Evolutionary conservation across 1,140 invertebrate species (phyloP).

Genomic region (Acarapis woodi): DNA sequence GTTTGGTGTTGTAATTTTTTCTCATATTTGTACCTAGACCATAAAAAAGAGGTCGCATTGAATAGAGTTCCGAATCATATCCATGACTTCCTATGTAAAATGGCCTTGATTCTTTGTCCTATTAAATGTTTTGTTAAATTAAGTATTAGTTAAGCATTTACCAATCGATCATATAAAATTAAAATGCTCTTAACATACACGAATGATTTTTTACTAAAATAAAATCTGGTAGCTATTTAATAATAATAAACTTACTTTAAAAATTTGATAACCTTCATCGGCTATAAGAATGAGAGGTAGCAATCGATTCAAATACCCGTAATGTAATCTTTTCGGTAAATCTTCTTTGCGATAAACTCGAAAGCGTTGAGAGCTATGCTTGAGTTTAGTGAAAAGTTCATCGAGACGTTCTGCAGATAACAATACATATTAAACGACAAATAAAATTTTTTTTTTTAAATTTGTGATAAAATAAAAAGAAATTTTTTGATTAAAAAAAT

Average conservation of each 20-base stretch:
- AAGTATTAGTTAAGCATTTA: too few species aligned
- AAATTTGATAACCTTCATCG: slow-evolving; percentile 9
- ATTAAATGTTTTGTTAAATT: neutral
- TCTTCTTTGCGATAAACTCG: slow-evolving; percentile 16
- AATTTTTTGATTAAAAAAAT: too few species aligned
- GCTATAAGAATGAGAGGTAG: slow-evolving; percentile 7
- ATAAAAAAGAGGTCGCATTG: slow-evolving; percentile 21
- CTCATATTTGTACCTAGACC: slow-evolving; percentile 21
- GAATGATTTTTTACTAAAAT: too few species aligned
- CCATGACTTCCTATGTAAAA: slow-evolving; percentile 15
- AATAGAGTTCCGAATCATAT: slow-evolving; percentile 15
- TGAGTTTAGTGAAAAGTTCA: slow-evolving; percentile 1
- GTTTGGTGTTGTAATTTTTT: slow-evolving; percentile 9
- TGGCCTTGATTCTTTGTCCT: neutral
- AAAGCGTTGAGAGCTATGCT: too few species aligned
- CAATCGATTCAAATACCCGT: slow-evolving; percentile 13
- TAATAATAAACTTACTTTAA: slow-evolving; percentile 19
- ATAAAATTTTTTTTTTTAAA: too few species aligned
- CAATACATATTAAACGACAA: slow-evolving; percentile 12
- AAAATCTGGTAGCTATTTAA: too few species aligned
- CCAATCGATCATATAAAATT: too few species aligned
- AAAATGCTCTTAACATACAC: too few species aligned
- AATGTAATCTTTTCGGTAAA: slow-evolving; percentile 17
- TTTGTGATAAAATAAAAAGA: too few species aligned
- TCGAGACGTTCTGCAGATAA: slow-evolving; percentile 8